Conservation (phyloP, 2,113 vertebrate genomes). For the Pluvialis apricaria region DNA sequence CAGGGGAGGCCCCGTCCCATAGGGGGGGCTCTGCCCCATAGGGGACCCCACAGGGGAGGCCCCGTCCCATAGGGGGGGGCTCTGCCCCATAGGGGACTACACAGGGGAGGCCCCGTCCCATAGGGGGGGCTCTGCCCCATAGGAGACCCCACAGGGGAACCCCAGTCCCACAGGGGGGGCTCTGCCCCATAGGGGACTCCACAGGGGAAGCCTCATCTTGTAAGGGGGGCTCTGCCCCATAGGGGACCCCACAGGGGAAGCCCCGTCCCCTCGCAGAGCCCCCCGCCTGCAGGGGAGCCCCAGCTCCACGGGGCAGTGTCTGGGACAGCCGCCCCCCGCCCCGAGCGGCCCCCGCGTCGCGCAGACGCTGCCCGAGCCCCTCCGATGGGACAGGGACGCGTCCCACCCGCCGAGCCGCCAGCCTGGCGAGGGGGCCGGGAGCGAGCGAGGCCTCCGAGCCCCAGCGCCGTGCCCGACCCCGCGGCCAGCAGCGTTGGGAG, state of each 20-base stretch:
- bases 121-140: neutral
- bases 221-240: neutral
- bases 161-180: too few relatives aligned
- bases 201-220: neutral
- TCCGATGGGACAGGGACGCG: neutral
- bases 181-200: too few relatives aligned
- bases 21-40: neutral
- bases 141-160: too few relatives aligned
- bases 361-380: neutral
- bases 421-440: neutral
- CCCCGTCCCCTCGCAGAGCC: neutral
- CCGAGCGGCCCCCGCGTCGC: too few relatives aligned
- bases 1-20: too few relatives aligned
- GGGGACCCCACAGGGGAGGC: too few relatives aligned
- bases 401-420: neutral
- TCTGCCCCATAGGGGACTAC: too few relatives aligned
- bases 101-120: neutral
- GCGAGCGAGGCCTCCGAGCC: neutral
- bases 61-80: neutral
- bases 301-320: neutral
- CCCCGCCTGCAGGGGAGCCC: neutral
- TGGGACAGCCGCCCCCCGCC: neutral
- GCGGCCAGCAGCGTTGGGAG: neutral
- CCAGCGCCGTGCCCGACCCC: neutral
- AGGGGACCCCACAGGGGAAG: neutral